Conservation (phyloP, 2,888 invertebrate genomes). For the Macaria liturata region DNA sequence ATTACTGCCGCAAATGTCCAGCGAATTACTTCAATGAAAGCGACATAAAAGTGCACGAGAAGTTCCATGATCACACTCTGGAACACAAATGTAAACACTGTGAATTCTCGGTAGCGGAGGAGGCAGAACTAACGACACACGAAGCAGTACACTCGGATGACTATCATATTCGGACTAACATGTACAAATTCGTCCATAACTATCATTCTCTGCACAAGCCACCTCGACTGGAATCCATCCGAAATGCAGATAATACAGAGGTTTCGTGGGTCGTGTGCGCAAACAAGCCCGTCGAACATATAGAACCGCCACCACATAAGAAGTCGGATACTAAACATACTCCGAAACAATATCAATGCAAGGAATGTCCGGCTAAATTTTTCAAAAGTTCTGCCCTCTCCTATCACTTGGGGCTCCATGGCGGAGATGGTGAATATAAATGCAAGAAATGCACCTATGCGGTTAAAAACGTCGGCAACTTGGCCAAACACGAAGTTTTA, state of each 20-base stretch:
- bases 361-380: slow-evolving; percentile 89
- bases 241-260: slow-evolving; percentile 55
- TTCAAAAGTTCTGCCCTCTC: slow-evolving; percentile 87
- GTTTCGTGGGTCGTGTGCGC: slow-evolving; percentile 75
- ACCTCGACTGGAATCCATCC: slow-evolving; percentile 81
- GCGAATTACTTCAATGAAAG: slow-evolving; percentile 90
- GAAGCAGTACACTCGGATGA: slow-evolving; percentile 89
- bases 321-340: slow-evolving; percentile 58
- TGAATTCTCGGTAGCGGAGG: slow-evolving; percentile 89
- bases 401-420: slow-evolving; percentile 87
- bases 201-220: slow-evolving; percentile 86
- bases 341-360: slow-evolving; percentile 79
- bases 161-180: slow-evolving; percentile 90
- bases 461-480: slow-evolving; percentile 86
- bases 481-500: slow-evolving; percentile 85
- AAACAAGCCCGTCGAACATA: slow-evolving; percentile 51
- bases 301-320: slow-evolving; percentile 47
- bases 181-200: slow-evolving; percentile 85
- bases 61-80: slow-evolving; percentile 86
- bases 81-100: slow-evolving; percentile 89
- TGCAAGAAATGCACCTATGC: slow-evolving; percentile 89
- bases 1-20: slow-evolving; percentile 92
- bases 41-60: slow-evolving; percentile 88
- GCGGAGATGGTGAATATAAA: slow-evolving; percentile 85
- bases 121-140: slow-evolving; percentile 87